Percentiles rank a stretch among this genome's conserved stretches.
Conservation (phyloP, 1,140 invertebrate species). For the Palaemon carinicauda region DNA sequence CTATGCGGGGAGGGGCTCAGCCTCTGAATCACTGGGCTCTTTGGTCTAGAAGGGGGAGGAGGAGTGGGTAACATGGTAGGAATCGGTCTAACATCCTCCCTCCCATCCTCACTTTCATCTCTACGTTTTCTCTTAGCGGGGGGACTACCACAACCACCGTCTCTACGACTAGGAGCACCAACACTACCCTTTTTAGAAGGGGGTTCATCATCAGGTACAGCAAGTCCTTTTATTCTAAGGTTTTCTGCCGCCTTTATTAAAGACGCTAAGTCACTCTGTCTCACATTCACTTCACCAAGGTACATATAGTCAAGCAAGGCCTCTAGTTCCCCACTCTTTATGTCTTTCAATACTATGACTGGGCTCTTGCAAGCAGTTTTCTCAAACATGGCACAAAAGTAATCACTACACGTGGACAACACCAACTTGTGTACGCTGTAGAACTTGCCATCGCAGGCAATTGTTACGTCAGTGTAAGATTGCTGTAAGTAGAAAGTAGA, state of each 20-base stretch:
- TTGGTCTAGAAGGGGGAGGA: conserved; percentile 54
- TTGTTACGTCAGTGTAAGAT: conserved; percentile 57
- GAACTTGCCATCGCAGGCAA: conserved; percentile 58
- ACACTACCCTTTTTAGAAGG: conserved; percentile 23
- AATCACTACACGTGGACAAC: conserved; percentile 59
- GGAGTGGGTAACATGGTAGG: conserved; percentile 42
- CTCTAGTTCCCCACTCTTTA: conserved; percentile 59
- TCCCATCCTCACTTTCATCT: conserved; percentile 54
- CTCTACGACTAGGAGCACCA: conserved; percentile 19
- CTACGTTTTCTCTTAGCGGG: conserved; percentile 57
- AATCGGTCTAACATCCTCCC: conserved; percentile 57
- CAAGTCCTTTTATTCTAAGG: conserved; percentile 56
- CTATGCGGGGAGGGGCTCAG: conserved; percentile 52
- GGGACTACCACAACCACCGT: conserved; percentile 43
- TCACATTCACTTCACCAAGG: conserved; percentile 60
- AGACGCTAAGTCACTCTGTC: conserved; percentile 58
- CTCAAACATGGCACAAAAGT: conserved; percentile 59
- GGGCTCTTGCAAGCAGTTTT: conserved; percentile 59
- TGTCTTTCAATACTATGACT: conserved; percentile 60
- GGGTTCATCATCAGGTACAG: conserved; percentile 59
- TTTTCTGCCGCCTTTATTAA: conserved; percentile 58
- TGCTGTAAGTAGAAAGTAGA: conserved; percentile 45
- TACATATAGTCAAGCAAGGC: conserved; percentile 59
- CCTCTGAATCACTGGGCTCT: conserved; percentile 52
- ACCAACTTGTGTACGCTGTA: conserved; percentile 59